These are phyloP conservation scores for Cichlasoma orientale DNA, from an alignment of 2,797 vertebrate genomes.

Conservation along the genomic window DNA sequence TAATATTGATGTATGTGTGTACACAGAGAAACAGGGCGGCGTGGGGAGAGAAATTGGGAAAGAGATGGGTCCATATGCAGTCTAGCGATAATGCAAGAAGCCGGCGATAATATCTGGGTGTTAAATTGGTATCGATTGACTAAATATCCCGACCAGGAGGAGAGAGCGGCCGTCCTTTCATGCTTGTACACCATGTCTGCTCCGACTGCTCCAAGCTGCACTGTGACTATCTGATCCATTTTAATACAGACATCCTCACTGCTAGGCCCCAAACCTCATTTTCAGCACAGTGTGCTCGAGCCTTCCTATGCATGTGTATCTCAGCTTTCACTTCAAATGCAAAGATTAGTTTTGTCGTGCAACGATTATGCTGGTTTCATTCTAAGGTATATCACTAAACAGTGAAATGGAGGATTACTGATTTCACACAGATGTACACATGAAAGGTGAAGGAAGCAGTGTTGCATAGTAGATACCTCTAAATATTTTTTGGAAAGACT, in stretches of 20 bases:
- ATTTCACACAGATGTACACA: slow-evolving; percentile 29
- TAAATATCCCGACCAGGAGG: slow-evolving; percentile 75
- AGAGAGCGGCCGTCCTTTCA: slow-evolving; percentile 67
- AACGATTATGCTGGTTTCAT: slow-evolving; percentile 39
- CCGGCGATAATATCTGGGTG: slow-evolving; percentile 73
- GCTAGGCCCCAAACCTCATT: slow-evolving; percentile 67
- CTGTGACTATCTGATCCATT: slow-evolving; percentile 76
- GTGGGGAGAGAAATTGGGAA: slow-evolving; percentile 53
- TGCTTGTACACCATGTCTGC: slow-evolving; percentile 62
- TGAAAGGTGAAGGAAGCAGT: not conserved
- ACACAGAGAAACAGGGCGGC: slow-evolving; percentile 47
- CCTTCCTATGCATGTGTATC: slow-evolving; percentile 26
- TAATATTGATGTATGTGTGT: slow-evolving; percentile 75
- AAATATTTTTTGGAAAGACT: not conserved
- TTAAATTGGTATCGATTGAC: slow-evolving; percentile 80
- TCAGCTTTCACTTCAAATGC: slow-evolving; percentile 35
- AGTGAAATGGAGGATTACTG: slow-evolving; percentile 36
- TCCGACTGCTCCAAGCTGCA: slow-evolving; percentile 59
- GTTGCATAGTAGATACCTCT: slow-evolving; percentile 1
- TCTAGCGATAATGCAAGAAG: slow-evolving; percentile 70
- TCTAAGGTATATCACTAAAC: slow-evolving; percentile 26
- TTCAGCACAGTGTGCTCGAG: slow-evolving; percentile 58
- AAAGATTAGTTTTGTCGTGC: slow-evolving; percentile 49
- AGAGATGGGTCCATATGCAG: slow-evolving; percentile 72
- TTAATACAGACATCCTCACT: slow-evolving; percentile 69